Percentiles rank a stretch among this genome's conserved stretches.
phyloP scores from a whole-genome alignment of 2,797 vertebrate species.

The Clarias pachynema region DNA sequence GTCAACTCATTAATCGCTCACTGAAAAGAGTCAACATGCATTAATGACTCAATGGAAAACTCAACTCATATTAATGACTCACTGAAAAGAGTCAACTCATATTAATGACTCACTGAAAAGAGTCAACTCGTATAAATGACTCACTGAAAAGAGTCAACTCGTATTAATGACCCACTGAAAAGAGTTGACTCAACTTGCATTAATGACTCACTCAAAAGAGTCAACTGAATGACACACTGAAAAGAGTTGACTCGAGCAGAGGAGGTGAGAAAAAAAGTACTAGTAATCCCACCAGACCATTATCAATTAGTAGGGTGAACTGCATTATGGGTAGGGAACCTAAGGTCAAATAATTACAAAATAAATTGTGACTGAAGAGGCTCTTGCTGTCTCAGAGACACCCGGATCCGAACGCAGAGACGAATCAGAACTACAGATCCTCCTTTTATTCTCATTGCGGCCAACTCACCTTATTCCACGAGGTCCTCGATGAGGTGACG shows the following conservation, averaged over 20 bases:
- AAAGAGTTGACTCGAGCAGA: neutral
- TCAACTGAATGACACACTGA: neutral
- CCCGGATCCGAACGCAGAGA: neutral
- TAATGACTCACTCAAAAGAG: no score
- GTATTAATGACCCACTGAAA: no score
- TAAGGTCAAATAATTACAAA: neutral
- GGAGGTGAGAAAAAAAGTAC: no score
- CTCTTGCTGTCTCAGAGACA: neutral
- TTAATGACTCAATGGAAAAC: neutral
- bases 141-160: no score
- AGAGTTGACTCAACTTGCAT: no score
- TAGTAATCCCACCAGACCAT: neutral
- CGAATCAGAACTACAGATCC: neutral
- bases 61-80: no score
- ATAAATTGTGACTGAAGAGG: neutral
- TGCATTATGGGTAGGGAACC: neutral
- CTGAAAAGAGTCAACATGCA: no score
- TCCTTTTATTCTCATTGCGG: neutral
- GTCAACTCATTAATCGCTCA: no score
- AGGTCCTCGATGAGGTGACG: slow-evolving; percentile 3
- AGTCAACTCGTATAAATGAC: no score
- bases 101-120: no score
- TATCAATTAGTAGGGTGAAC: neutral
- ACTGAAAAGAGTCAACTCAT: no score
- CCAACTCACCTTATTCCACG: neutral